Conservation (phyloP, 2,113 vertebrate genomes). For the Lagopus muta region DNA sequence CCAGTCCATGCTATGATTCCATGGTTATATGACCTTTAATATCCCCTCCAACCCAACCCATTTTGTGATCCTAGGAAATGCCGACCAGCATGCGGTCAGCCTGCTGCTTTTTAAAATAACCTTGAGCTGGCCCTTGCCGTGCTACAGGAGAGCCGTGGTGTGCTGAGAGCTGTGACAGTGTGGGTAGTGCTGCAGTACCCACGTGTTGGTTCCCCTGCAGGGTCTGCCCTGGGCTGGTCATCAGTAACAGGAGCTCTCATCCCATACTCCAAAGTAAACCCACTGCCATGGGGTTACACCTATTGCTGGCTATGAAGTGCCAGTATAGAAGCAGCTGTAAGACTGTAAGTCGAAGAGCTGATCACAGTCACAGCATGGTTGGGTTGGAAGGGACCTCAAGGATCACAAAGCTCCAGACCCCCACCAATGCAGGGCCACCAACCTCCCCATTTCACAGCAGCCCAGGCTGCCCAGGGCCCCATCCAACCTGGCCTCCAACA, state of each 20-base stretch:
- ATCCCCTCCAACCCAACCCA: too few species aligned
- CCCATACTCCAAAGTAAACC: neutral
- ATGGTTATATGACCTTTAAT: too few species aligned
- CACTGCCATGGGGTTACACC: accelerated
- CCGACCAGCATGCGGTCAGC: too few species aligned
- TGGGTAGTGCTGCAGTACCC: neutral
- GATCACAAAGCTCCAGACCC: too few species aligned
- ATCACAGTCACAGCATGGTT: too few species aligned
- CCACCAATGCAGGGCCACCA: too few species aligned
- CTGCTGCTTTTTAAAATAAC: neutral
- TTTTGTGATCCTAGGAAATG: too few species aligned
- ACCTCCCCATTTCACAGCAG: too few species aligned
- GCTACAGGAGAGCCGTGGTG: neutral
- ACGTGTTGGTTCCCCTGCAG: neutral
- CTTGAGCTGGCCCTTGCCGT: neutral
- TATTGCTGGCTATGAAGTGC: neutral
- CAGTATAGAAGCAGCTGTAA: neutral
- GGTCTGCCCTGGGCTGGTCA: neutral
- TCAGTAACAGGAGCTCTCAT: neutral
- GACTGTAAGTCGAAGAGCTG: accelerated
- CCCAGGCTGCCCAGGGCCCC: too few species aligned
- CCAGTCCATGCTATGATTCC: too few species aligned
- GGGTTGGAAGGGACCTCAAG: too few species aligned
- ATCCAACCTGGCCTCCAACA: too few species aligned
- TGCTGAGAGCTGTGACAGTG: neutral